These are phyloP conservation scores for Marcusenius ussheri DNA, from an alignment of 2,113 vertebrate species.

Conservation along the genomic window DNA sequence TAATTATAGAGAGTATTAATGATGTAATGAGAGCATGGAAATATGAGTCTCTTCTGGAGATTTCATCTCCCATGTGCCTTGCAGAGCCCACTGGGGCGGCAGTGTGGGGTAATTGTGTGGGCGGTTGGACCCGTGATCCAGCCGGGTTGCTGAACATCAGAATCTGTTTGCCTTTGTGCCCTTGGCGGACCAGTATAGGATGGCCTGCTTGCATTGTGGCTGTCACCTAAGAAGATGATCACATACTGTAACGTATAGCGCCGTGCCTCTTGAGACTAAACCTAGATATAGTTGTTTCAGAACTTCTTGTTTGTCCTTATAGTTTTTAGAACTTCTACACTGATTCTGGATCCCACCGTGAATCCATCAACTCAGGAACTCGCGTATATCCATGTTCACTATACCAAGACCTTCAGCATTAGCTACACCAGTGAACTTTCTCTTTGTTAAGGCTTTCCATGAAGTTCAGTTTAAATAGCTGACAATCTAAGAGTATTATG, in stretches of 20 bases:
- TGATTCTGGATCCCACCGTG: not conserved
- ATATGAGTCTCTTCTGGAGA: not conserved
- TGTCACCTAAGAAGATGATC: not conserved
- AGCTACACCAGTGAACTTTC: not conserved
- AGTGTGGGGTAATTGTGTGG: not conserved
- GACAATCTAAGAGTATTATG: not conserved
- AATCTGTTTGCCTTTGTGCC: not conserved
- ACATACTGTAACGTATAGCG: not conserved
- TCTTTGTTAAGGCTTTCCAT: not conserved
- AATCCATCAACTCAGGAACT: not conserved
- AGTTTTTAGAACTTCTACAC: not conserved
- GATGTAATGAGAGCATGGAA: constrained; percentile 4
- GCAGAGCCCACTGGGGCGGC: not conserved
- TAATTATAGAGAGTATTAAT: constrained; percentile 4
- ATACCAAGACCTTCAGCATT: not conserved
- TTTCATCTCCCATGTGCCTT: not conserved
- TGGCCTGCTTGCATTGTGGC: not conserved
- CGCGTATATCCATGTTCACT: not conserved
- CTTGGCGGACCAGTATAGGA: not conserved
- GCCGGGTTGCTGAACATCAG: not conserved
- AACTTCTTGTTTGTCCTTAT: constrained; percentile 5
- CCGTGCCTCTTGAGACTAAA: not conserved
- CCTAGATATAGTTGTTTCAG: not conserved
- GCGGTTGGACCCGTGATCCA: not conserved
- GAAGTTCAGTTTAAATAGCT: not conserved